phyloP scores from a whole-genome alignment of 64 coral and sea anemone genomes.

The Catalaphyllia jardinei region DNA sequence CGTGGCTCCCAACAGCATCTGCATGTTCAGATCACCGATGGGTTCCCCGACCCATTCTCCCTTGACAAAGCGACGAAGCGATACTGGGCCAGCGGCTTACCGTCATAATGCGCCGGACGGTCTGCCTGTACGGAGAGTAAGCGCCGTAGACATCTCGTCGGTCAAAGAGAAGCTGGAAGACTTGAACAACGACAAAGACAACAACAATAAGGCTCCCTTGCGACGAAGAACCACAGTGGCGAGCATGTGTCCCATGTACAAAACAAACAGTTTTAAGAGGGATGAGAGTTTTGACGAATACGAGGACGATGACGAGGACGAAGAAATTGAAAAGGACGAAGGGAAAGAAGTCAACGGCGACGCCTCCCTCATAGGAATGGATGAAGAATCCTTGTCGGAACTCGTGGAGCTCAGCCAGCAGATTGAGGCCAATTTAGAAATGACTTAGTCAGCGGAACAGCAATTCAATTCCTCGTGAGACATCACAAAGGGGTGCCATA shows the following conservation, averaged over 20 bases:
- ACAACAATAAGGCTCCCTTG: not conserved
- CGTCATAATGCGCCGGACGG: slow-evolving; percentile 3
- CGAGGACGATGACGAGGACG: not conserved
- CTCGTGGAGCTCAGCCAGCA: slow-evolving; percentile 58
- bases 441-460: not conserved
- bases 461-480: not conserved
- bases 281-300: slow-evolving; percentile 35
- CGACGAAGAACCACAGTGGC: slow-evolving; percentile 52
- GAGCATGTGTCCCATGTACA: slow-evolving; percentile 3
- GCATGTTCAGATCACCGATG: slow-evolving; percentile 74
- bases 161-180: slow-evolving; percentile 10
- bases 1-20: slow-evolving; percentile 66
- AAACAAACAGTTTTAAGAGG: not conserved
- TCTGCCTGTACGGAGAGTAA: slow-evolving; percentile 16
- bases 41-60: slow-evolving; percentile 58
- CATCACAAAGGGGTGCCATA: not conserved
- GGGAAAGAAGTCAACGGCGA: slow-evolving; percentile 32
- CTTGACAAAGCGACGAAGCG: slow-evolving; percentile 36
- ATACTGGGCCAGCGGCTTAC: slow-evolving; percentile 41
- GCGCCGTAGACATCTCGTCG: slow-evolving; percentile 29
- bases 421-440: slow-evolving; percentile 16
- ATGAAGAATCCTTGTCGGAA: slow-evolving; percentile 56
- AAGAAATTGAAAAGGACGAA: not conserved
- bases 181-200: not conserved
- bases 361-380: slow-evolving; percentile 70